phyloP scores from a whole-genome alignment of 1,140 invertebrate species.

The Manduca sexta region DNA sequence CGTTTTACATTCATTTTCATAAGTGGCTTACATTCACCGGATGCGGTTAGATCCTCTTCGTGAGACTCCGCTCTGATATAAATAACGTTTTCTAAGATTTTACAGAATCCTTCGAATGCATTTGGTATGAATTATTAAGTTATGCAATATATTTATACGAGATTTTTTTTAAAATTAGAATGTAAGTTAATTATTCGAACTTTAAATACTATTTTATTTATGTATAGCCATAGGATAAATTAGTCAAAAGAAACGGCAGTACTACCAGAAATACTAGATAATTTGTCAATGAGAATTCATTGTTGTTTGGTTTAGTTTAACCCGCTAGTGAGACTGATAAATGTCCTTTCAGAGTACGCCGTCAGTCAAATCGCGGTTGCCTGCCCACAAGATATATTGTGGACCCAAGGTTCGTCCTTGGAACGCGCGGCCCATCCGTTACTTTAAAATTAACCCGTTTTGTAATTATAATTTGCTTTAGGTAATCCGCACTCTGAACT shows the following conservation, averaged over 20 bases:
- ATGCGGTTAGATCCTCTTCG: conserved; percentile 16
- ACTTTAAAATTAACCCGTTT: conserved; percentile 49
- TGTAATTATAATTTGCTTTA: conserved; percentile 30
- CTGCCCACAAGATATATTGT: conserved; percentile 69
- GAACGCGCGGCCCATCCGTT: conserved; percentile 32
- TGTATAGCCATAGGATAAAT: too few species aligned
- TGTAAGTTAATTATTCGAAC: too few species aligned
- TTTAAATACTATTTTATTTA: too few species aligned
- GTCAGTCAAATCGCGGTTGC: conserved; percentile 70
- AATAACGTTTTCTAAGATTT: neutral
- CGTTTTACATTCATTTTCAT: conserved; percentile 67
- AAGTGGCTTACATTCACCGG: conserved; percentile 59
- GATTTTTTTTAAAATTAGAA: too few species aligned
- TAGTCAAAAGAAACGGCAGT: conserved; percentile 43
- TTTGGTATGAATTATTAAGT: neutral
- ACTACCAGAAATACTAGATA: conserved; percentile 60
- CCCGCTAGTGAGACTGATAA: conserved; percentile 69
- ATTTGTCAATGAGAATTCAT: conserved; percentile 72
- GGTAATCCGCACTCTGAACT: conserved; percentile 4
- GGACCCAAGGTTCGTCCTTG: conserved; percentile 57
- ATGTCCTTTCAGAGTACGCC: conserved; percentile 68
- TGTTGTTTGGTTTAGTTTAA: conserved; percentile 70
- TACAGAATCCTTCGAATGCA: neutral
- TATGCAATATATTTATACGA: too few species aligned
- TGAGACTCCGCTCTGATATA: neutral